Base-by-base conservation (phyloP, 2,113 vertebrate genomes). In the Phalacrocorax pelagicus region DNA sequence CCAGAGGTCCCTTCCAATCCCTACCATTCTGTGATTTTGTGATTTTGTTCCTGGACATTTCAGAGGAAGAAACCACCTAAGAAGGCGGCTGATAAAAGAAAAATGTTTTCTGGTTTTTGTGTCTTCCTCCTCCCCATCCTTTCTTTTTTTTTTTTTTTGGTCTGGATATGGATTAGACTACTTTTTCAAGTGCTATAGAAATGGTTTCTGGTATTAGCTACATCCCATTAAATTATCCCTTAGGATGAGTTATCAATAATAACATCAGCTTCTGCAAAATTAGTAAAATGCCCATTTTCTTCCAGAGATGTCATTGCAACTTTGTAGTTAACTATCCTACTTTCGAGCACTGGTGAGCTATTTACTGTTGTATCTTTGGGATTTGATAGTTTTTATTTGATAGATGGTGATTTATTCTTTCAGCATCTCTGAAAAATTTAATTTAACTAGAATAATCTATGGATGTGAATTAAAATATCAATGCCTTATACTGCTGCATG, bases 261-360 rank as follows among this genome's bases (percentile, higher is more conserved):
- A 85, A 4, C 40, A 75, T 42, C 66, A 80, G 44, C 21, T 90
- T 91, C 58, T 72, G 40, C 40, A 54, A 81, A 87, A 73, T 87
- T 88, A 95, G 94, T 66, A 93, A 84, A 94, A 80, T 58, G 17
- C 14, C 21, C 8, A 66, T 92, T 95, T 91, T 93, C 36, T 69
- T 73, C 70, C 42, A 57, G 26, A 92, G 47, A 85, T 40, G 21
- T 52, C 5, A 54, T 69, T 93, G 54, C 54, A 92, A 24, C 44
- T 90, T 88, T 88, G 21, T 29, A 78, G 51, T 46, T 81, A 90
- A 69, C 67, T 62, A 38, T 75, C 19, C 8, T 70, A 10, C 9
- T 73, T 82, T 80, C 66, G 26, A 90, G 38, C 32, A 88, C 46
- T 70, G 36, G 19, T 54, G n/a, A 90, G 14, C 15, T 90, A 63